Evolutionary conservation across 2,113 vertebrate species (phyloP).

Genomic region (Pachycephala philippinensis): DNA sequence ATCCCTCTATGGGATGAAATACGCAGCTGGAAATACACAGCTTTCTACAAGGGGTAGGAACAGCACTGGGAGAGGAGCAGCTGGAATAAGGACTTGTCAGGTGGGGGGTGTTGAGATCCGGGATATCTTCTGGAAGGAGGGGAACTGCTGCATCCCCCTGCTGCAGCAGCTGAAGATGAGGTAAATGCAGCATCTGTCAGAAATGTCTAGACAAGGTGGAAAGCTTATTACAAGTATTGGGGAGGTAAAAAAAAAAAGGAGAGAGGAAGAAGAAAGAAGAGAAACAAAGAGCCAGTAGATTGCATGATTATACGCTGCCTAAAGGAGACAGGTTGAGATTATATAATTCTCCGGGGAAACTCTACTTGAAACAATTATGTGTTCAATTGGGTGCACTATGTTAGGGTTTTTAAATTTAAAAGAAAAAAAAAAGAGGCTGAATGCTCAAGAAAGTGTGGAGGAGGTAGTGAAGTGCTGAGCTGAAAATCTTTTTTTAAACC

Average conservation of each 20-base stretch:
- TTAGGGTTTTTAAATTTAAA: background rate
- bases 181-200: background rate
- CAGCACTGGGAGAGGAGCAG: background rate
- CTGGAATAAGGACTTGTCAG: background rate
- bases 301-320: background rate
- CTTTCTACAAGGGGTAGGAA: background rate
- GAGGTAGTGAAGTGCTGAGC: conserved; percentile 32
- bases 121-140: background rate
- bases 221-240: background rate
- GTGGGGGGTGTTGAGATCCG: background rate
- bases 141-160: background rate
- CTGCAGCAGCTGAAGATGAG: background rate
- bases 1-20: background rate
- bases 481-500: background rate
- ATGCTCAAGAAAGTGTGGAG: conserved; percentile 24
- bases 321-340: conserved; percentile 19
- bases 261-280: background rate
- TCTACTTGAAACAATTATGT: conserved; percentile 11
- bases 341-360: conserved; percentile 19
- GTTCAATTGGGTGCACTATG: conserved; percentile 1
- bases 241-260: background rate
- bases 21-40: background rate
- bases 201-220: conserved; percentile 29
- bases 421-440: background rate
- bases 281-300: background rate